Percentiles rank a stretch among this genome's conserved stretches.
Conservation (phyloP, 2,113 vertebrate species). For the Rhipidura dahli region DNA sequence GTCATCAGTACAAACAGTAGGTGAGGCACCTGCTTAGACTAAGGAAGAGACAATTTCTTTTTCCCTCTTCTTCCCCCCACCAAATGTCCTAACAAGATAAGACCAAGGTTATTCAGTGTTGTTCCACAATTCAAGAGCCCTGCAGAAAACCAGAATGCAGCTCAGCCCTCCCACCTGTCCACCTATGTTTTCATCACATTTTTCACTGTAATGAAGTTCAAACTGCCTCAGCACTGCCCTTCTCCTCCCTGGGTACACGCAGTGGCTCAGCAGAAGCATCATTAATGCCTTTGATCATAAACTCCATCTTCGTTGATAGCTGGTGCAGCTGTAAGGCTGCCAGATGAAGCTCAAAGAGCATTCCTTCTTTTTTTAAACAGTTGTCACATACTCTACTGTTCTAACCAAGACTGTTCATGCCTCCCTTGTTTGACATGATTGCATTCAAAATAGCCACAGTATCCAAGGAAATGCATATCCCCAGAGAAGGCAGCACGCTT, state of each 20-base stretch:
- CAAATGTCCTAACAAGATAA: not conserved
- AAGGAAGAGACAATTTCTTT: not conserved
- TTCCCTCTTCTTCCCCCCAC: not conserved
- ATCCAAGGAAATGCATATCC: not conserved
- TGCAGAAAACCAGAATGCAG: not conserved
- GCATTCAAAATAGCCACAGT: not conserved
- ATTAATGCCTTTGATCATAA: not conserved
- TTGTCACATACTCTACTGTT: not conserved
- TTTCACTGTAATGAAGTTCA: not conserved
- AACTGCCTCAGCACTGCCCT: not conserved
- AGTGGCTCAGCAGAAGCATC: not conserved
- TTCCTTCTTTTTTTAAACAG: not conserved
- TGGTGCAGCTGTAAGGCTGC: not conserved
- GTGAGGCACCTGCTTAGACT: not conserved
- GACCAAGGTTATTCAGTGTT: not conserved
- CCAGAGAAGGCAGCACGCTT: not conserved
- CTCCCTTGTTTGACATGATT: not conserved
- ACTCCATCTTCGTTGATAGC: not conserved
- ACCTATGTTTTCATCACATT: not conserved
- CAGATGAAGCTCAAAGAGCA: not conserved
- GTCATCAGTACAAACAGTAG: not conserved
- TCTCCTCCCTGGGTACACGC: not conserved
- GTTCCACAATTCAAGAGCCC: not conserved
- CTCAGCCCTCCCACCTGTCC: not conserved
- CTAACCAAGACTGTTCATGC: not conserved